phyloP scores from a whole-genome alignment of 2,797 vertebrate genomes.

The Centropyge bicolor region DNA sequence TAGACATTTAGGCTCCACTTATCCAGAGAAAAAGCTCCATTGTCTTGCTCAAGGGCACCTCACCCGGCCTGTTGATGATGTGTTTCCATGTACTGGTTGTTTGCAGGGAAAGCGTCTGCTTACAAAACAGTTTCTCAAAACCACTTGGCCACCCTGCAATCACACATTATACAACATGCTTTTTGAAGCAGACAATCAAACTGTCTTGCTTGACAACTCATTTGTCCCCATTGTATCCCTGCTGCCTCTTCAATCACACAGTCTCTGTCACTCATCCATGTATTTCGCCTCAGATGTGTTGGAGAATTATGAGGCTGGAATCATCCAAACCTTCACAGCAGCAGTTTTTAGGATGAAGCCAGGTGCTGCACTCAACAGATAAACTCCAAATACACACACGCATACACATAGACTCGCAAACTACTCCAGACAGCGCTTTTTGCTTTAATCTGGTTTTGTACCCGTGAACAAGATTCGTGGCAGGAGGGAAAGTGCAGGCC shows the following conservation, averaged over 20 bases:
- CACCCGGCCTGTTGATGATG: conserved; percentile 12
- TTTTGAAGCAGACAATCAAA: conserved; percentile 47
- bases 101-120: conserved; percentile 5
- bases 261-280: conserved; percentile 29
- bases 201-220: conserved; percentile 35
- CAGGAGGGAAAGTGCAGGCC: conserved; percentile 36
- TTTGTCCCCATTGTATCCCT: conserved; percentile 41
- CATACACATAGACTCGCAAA: neutral
- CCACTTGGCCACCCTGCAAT: conserved; percentile 24
- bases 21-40: neutral
- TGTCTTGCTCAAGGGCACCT: conserved; percentile 48
- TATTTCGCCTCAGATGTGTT: conserved; percentile 13
- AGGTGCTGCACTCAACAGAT: conserved; percentile 51
- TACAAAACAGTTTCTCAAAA: conserved; percentile 1
- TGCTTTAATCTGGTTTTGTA: conserved; percentile 63
- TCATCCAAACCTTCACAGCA: conserved; percentile 19
- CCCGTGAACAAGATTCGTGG: conserved; percentile 37
- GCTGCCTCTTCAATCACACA: conserved; percentile 46
- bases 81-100: conserved; percentile 10
- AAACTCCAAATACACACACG: conserved; percentile 33
- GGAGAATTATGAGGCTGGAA: conserved; percentile 29
- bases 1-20: conserved; percentile 15
- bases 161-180: conserved; percentile 21
- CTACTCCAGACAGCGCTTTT: conserved; percentile 20
- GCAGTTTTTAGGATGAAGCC: conserved; percentile 39